Conservation (phyloP, 2,797 vertebrate species). For the Agapornis canus region DNA sequence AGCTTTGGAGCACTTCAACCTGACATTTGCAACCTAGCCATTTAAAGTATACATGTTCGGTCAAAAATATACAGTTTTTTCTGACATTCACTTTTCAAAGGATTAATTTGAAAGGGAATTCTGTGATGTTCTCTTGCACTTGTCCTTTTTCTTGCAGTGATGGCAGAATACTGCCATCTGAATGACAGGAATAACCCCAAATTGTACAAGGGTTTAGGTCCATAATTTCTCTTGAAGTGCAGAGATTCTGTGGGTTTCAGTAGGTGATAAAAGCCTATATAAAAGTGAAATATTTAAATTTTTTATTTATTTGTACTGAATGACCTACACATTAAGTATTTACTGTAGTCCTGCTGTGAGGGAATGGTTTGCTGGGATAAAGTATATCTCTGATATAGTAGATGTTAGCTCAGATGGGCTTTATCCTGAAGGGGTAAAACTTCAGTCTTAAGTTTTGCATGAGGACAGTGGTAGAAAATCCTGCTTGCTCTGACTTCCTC, state of each 20-base stretch:
- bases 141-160: not conserved
- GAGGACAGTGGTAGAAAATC: not conserved
- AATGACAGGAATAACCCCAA: not conserved
- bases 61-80: not conserved
- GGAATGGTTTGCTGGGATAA: not conserved
- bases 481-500: not conserved
- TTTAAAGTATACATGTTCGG: not conserved
- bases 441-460: not conserved
- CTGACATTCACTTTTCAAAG: not conserved
- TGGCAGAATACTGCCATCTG: not conserved
- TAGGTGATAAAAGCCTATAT: not conserved
- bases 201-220: not conserved
- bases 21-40: not conserved
- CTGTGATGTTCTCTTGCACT: not conserved
- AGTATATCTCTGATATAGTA: not conserved
- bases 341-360: not conserved
- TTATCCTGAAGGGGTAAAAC: not conserved
- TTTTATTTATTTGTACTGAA: not conserved
- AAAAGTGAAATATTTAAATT: not conserved
- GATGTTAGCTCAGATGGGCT: not conserved
- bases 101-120: conserved; percentile 5
- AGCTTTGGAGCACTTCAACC: not conserved
- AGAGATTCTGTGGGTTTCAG: not conserved
- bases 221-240: not conserved
- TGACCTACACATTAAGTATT: not conserved